Conservation (phyloP, 2,888 invertebrate species). For the Microctonus hyperodae region DNA sequence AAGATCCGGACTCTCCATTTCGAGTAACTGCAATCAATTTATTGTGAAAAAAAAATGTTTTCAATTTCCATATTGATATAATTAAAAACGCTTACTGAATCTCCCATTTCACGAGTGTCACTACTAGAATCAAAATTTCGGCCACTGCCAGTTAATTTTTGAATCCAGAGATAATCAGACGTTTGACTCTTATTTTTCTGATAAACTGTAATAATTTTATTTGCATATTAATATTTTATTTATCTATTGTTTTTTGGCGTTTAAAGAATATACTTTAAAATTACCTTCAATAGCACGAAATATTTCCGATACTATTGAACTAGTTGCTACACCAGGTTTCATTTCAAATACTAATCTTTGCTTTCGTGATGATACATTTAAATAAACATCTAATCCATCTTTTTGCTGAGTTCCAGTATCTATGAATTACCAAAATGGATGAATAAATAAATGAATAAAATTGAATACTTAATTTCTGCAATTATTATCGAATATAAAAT, state of each 20-base stretch:
- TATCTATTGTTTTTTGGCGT: constrained; percentile 4
- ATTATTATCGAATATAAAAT: no score
- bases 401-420: constrained; percentile 66
- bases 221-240: not conserved
- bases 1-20: constrained; percentile 66
- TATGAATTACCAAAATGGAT: no score
- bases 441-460: no score
- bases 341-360: constrained; percentile 66
- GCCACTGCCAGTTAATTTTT: constrained; percentile 54
- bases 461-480: no score
- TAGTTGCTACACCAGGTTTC: constrained; percentile 69
- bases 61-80: not conserved
- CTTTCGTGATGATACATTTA: constrained; percentile 66
- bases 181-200: constrained; percentile 55
- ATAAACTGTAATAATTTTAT: constrained; percentile 46
- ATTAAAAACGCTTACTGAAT: constrained; percentile 46
- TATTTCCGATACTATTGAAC: constrained; percentile 77
- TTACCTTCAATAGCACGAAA: constrained; percentile 77
- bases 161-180: constrained; percentile 57
- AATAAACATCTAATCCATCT: constrained; percentile 65
- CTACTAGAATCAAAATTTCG: constrained; percentile 49
- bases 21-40: constrained; percentile 48
- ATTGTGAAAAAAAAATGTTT: not conserved
- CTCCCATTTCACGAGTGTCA: constrained; percentile 47
- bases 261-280: constrained; percentile 41